A percentile compares a stretch with the other conserved stretches of the same genome.
These are phyloP conservation scores for Coelopa pilipes DNA, from an alignment of 2,888 invertebrate species.

Conservation along the genomic window DNA sequence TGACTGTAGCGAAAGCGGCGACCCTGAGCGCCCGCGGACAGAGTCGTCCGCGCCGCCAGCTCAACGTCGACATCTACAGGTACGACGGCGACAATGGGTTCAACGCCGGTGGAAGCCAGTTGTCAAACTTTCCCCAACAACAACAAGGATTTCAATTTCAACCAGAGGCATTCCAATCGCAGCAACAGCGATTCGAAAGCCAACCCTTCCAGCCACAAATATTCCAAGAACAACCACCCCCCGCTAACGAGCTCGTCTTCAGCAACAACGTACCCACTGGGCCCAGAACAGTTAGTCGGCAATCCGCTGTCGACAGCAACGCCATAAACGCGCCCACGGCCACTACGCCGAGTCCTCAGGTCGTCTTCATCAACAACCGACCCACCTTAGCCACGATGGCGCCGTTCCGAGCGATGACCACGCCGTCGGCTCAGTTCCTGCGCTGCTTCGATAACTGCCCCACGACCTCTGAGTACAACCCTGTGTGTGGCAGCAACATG, in stretches of 20 bases:
- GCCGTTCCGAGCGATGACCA: constrained; percentile 50
- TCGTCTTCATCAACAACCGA: constrained; percentile 56
- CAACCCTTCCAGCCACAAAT: constrained; percentile 24
- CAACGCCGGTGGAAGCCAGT: too few species aligned
- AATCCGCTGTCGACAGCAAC: background rate
- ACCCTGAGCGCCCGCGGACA: too few species aligned
- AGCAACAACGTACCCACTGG: constrained; percentile 14
- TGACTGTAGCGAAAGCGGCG: too few species aligned
- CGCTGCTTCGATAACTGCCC: constrained; percentile 58
- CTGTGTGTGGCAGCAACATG: constrained; percentile 62
- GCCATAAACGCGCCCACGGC: too few species aligned
- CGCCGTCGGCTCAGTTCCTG: constrained; percentile 52
- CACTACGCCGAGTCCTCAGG: constrained; percentile 26
- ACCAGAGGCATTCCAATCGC: too few species aligned
- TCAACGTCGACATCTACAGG: background rate
- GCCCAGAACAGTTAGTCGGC: background rate
- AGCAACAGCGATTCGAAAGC: too few species aligned
- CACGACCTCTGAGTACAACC: constrained; percentile 64
- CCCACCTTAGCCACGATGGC: constrained; percentile 48
- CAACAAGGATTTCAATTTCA: background rate
- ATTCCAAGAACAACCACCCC: background rate
- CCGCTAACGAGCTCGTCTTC: constrained; percentile 44
- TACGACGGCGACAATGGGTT: too few species aligned
- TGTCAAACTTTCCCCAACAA: background rate
- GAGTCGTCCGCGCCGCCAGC: background rate